Base-by-base conservation (phyloP, 2,113 vertebrate genomes). In the Phasianus colchicus region DNA sequence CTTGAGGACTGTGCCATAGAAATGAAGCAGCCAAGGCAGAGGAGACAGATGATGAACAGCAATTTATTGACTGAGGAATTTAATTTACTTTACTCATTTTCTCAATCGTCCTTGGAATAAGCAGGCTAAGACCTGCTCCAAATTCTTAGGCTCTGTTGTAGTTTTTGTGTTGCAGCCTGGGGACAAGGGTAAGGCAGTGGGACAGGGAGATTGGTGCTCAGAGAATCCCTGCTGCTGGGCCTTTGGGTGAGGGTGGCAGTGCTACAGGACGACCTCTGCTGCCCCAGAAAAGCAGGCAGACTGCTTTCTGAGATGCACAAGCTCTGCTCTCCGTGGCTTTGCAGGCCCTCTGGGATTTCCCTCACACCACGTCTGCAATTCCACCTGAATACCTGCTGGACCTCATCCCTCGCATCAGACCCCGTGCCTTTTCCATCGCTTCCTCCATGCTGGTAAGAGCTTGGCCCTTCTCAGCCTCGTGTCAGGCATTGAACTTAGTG, bases 341-440 rank as follows among this genome's bases (percentile, higher is more conserved):
- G 6, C 82, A 99, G 99, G 98, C 98, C 8, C 80, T 99, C 19
- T 92, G 97, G 34, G 99, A 99, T 92, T 99, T 99, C 82, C 98
- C 99, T 9, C 98, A 98, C 32, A 99, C 98, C 0, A 98, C 98
- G 0, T 92, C 97, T 9, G 97, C 98, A 48, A 63, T 99, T 22
- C 98, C 97, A 5, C 97, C 95, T 0, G 98, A 99, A 87, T 98
- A 99, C 85, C 98, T 99, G 64, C 89, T 99, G 40, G 99, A 99
- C 85, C 98, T 99, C 47, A 98, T 99, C 90, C 99, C 99, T 5
- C 97, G 95, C 75, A 99, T 99, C 92, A 98, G 99, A 77, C 98
- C 99, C 2, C 98, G 99, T 0, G 98, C 99, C 14, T 99, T 99
- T 96, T 99, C 99, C 91, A 99, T 99, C 0, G 98, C 99, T 64